These are phyloP conservation scores for Acridotheres tristis DNA, from an alignment of 2,797 vertebrate genomes.

Conservation along the genomic window DNA sequence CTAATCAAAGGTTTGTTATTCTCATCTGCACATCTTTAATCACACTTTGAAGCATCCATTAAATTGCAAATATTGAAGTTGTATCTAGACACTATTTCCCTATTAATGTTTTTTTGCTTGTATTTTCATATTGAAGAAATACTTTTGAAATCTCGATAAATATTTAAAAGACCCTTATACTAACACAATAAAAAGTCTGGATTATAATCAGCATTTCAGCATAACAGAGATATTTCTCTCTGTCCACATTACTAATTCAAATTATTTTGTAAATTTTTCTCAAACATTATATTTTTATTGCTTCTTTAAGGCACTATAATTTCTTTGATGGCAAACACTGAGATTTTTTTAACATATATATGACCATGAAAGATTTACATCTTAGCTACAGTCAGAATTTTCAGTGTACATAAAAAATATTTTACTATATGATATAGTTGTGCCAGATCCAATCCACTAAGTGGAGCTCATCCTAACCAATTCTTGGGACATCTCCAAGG, in stretches of 20 bases:
- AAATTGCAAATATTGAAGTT: background rate
- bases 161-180: background rate
- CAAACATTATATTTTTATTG: background rate
- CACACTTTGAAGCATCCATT: background rate
- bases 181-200: background rate
- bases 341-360: background rate
- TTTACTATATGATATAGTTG: background rate
- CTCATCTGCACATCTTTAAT: background rate
- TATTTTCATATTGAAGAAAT: background rate
- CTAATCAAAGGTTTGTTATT: conserved; percentile 13
- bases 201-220: background rate
- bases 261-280: background rate
- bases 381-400: background rate
- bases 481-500: background rate
- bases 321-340: background rate
- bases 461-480: background rate
- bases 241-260: background rate
- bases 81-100: background rate
- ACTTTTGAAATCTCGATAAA: background rate
- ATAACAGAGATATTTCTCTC: background rate
- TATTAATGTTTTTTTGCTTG: background rate
- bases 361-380: background rate
- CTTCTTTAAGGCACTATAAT: background rate
- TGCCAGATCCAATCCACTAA: background rate
- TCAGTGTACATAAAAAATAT: background rate